Conservation (phyloP, 2,888 invertebrate species). For the Drosophila eohydei region DNA sequence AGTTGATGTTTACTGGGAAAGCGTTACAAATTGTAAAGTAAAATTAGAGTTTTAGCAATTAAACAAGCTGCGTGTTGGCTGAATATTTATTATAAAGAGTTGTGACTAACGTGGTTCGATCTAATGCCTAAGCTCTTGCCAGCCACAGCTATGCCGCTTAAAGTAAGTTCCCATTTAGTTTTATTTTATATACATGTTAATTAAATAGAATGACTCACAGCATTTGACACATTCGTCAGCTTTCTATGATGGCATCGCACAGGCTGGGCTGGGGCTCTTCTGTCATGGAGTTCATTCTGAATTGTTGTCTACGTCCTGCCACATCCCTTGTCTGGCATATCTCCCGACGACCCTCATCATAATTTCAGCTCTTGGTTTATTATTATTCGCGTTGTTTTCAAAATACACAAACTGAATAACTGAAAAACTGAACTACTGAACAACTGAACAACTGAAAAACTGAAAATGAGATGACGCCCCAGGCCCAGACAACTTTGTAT, state of each 20-base stretch:
- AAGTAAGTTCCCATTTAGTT: not conserved
- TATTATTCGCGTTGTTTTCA: slow-evolving; percentile 53
- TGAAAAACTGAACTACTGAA: not conserved
- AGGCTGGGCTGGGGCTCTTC: not conserved
- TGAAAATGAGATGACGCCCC: slow-evolving; percentile 21
- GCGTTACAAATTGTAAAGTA: slow-evolving; percentile 51
- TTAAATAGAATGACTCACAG: slow-evolving; percentile 4
- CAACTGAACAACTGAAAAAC: slow-evolving; percentile 5
- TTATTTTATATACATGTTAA: not conserved
- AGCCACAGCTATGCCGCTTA: not conserved
- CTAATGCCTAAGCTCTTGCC: not conserved
- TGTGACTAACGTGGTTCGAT: not conserved
- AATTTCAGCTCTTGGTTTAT: slow-evolving; percentile 47
- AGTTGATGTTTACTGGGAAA: slow-evolving; percentile 37
- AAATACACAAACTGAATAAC: slow-evolving; percentile 25
- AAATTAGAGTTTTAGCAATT: slow-evolving; percentile 39
- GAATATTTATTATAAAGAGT: not conserved
- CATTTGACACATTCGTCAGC: not conserved
- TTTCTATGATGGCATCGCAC: not conserved
- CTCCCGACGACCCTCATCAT: slow-evolving; percentile 63
- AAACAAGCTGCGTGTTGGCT: slow-evolving; percentile 7
- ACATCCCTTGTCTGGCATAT: slow-evolving; percentile 11
- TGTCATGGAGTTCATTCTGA: not conserved
- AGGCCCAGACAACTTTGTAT: slow-evolving; percentile 59
- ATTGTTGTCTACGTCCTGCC: slow-evolving; percentile 18